A percentile compares a stretch with the other conserved stretches of the same genome.
Conservation (phyloP, 2,888 invertebrate genomes). For the Hirtodrosophila confusa region DNA sequence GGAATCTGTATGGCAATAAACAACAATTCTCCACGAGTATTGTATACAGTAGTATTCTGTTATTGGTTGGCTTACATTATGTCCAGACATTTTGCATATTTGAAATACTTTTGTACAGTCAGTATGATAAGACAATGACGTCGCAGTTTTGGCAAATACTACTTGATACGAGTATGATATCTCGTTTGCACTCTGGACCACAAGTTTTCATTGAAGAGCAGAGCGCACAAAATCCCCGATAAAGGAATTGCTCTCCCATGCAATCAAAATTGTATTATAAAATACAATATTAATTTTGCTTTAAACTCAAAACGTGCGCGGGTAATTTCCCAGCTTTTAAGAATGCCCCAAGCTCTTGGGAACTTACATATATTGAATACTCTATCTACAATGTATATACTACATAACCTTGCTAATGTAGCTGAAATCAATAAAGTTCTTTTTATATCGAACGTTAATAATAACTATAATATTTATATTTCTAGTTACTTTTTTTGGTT, state of each 20-base stretch:
- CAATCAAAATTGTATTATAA: no score
- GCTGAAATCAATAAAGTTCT: no score
- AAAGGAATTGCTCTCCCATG: slow-evolving; percentile 15
- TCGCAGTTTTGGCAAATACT: slow-evolving; percentile 23
- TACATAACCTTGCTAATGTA: no score
- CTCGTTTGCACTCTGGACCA: slow-evolving; percentile 44
- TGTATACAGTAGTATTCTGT: slow-evolving; percentile 11
- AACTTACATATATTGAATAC: no score
- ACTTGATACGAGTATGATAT: slow-evolving; percentile 27
- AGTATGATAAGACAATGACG: slow-evolving; percentile 41
- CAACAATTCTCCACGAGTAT: slow-evolving; percentile 17
- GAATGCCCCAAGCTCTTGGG: no score
- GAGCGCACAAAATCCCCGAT: slow-evolving; percentile 29
- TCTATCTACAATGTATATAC: no score
- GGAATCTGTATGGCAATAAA: slow-evolving; percentile 30
- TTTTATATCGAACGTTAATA: no score
- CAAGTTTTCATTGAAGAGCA: slow-evolving; percentile 15
- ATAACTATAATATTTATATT: no score
- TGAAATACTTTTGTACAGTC: slow-evolving; percentile 11
- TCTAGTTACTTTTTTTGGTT: no score
- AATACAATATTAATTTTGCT: no score
- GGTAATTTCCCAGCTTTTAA: no score
- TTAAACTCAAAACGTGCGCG: no score
- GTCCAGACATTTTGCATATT: slow-evolving; percentile 18
- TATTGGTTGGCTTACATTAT: slow-evolving; percentile 8